phyloP scores from a whole-genome alignment of 2,797 vertebrate species.

The Mus spretus region DNA sequence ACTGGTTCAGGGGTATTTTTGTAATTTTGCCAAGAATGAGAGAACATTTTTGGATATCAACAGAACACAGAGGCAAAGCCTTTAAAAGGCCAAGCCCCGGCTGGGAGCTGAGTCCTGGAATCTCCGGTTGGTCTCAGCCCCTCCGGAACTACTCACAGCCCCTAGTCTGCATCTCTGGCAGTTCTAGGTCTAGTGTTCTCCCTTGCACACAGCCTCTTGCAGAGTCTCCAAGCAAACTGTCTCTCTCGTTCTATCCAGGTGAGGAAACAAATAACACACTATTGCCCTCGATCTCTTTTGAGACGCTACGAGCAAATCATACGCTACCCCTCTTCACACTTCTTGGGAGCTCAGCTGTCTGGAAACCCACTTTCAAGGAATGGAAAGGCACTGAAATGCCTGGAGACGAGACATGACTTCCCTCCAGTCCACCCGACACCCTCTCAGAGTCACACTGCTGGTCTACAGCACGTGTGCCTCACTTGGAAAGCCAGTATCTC shows the following conservation, averaged over 20 bases:
- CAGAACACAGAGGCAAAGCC: background rate
- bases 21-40: constrained; percentile 28
- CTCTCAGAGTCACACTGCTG: background rate
- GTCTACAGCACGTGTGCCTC: background rate
- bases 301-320: background rate
- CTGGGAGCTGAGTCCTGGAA: background rate
- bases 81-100: background rate
- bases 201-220: background rate
- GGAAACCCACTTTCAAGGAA: background rate
- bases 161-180: background rate
- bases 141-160: too few relatives aligned
- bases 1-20: constrained; percentile 14
- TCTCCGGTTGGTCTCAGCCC: too few relatives aligned
- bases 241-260: background rate
- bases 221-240: background rate
- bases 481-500: background rate
- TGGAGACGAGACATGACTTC: background rate
- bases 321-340: too few relatives aligned
- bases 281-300: background rate
- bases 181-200: background rate
- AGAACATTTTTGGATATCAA: background rate
- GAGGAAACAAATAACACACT: background rate
- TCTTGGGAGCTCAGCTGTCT: background rate
- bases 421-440: background rate
- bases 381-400: background rate